These are phyloP conservation scores for Dendropsophus ebraccatus DNA, from an alignment of 2,113 vertebrate genomes.

Conservation along the genomic window DNA sequence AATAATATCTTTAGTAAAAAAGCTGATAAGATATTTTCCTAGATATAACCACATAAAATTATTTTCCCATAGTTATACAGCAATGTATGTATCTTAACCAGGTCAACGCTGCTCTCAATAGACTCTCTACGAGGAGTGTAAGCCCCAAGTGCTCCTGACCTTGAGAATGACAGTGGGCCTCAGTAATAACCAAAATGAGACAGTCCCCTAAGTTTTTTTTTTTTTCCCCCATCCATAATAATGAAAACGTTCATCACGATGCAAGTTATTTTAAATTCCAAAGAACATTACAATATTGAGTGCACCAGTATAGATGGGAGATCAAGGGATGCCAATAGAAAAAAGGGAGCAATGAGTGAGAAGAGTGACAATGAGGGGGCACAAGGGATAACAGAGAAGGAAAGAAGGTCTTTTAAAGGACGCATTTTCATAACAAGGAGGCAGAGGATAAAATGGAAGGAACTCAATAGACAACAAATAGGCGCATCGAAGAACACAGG, in stretches of 20 bases:
- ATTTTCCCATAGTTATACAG: background rate
- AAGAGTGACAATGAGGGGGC: conserved; percentile 48
- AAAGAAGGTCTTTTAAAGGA: conserved; percentile 55
- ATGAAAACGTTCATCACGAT: conserved; percentile 34
- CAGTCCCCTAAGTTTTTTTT: conserved; percentile 4
- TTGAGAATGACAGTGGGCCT: conserved; percentile 45
- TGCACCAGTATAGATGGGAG: conserved; percentile 49
- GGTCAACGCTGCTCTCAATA: background rate
- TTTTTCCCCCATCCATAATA: background rate
- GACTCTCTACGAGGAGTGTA: background rate
- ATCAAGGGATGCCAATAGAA: conserved; percentile 45
- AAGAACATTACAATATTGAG: conserved; percentile 47
- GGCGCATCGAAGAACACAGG: conserved; percentile 53
- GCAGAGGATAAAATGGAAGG: conserved; percentile 32
- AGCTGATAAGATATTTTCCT: background rate
- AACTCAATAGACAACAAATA: conserved; percentile 56
- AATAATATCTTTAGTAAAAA: background rate
- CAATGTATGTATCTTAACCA: background rate
- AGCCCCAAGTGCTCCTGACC: conserved; percentile 37
- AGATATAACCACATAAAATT: background rate
- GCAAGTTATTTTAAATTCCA: conserved; percentile 34
- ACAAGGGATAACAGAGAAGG: conserved; percentile 46
- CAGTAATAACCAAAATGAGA: conserved; percentile 21
- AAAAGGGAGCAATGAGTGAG: conserved; percentile 52
- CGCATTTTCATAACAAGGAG: conserved; percentile 57